These are phyloP conservation scores for Baryphthengus martii DNA, from an alignment of 2,113 vertebrate genomes.

Conservation along the genomic window DNA sequence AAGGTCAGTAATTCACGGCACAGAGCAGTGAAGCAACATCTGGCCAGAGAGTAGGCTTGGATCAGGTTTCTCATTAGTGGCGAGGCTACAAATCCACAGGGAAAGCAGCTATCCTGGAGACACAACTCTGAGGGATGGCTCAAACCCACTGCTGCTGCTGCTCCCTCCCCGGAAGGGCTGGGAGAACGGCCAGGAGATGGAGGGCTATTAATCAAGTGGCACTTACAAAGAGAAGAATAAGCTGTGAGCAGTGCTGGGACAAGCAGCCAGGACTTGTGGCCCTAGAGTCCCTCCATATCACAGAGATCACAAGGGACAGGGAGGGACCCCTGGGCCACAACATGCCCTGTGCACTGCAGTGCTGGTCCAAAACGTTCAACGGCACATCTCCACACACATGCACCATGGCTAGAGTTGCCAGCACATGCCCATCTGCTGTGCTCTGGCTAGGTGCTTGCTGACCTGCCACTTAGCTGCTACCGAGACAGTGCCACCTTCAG, in stretches of 20 bases:
- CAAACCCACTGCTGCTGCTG: neutral
- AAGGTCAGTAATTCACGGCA: neutral
- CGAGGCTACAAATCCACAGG: neutral
- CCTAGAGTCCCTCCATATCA: neutral
- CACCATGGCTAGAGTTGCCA: neutral
- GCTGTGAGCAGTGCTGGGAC: neutral
- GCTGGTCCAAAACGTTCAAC: neutral
- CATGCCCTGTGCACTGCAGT: neutral
- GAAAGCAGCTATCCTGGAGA: neutral
- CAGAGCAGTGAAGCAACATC: neutral
- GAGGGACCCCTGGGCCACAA: accelerated
- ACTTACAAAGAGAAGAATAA: neutral
- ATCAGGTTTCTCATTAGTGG: neutral
- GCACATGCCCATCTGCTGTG: neutral
- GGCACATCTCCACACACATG: neutral
- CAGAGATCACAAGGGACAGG: neutral
- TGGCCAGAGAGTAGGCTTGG: neutral
- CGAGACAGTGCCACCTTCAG: neutral
- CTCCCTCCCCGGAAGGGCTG: neutral
- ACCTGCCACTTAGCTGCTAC: neutral
- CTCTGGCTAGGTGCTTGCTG: neutral
- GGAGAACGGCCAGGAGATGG: neutral
- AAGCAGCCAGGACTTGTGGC: neutral
- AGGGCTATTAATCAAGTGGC: neutral
- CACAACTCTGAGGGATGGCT: neutral